Base-by-base conservation (phyloP, 2,113 vertebrate genomes). In the Notarius lentiginosus region DNA sequence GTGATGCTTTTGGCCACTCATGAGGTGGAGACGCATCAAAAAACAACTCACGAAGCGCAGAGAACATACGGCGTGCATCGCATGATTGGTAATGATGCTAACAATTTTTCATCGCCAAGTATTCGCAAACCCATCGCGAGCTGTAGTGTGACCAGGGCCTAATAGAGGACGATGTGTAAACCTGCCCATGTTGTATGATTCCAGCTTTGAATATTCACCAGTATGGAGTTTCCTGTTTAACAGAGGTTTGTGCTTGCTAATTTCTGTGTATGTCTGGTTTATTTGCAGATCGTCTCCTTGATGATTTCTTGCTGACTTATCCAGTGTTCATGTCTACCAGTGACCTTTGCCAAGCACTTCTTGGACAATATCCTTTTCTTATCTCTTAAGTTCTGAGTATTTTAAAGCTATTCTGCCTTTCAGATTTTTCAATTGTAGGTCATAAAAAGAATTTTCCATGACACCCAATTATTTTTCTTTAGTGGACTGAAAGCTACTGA, bases 231-330 rank as follows among this genome's bases (percentile, higher is more conserved):
- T 53, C 20, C n/a, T 76, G 49, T 87, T 82, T 75, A 41, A n/a
- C 24, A 81, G 14, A 9, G 60, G n/a, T 11, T 14, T 58, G 34
- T 70, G 55, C 6, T 81, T 49, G 18, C 51, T 75, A 7, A 41
- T 34, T 34, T 82, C 51, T 63, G 41, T 72, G 20, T 30, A 27
- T 80, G 61, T 88, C 86, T 88, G 92, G 88, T 90, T 81, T 88
- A 65, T 93, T 94, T 94, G 86, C 95, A 99, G 98, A 98, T 89
- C 96, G 94, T 47, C 97, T 98, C 53, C 94, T 99, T 88, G 97
- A 99, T 92, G 98, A 99, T 92, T 99, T 99, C 91, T 96, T 99
- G 86, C 95, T 99, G 92, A 99, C 98, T 0, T 99, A 99, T 90
- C 97, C 97, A 0, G 97, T 99, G 86, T 98, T 98, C 94, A 99